Percentiles rank a stretch among this genome's conserved stretches.
These are phyloP conservation scores for Haliaeetus leucogaster DNA, from an alignment of 2,113 vertebrate species.

Conservation along the genomic window DNA sequence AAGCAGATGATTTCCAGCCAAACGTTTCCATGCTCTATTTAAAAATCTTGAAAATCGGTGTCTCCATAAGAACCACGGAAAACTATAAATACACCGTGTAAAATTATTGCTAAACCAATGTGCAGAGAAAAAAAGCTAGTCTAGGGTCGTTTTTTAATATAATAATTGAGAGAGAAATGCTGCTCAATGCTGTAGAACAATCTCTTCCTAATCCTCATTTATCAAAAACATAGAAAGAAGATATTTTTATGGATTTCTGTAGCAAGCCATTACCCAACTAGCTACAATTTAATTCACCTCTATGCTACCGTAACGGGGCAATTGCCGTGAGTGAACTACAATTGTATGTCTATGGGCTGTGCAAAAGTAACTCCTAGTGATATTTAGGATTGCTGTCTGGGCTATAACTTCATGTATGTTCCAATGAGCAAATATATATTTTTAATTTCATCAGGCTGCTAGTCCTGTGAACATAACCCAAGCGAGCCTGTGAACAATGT, in stretches of 20 bases:
- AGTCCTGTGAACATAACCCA: not conserved
- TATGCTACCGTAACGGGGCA: not conserved
- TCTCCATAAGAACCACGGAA: not conserved
- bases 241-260: not conserved
- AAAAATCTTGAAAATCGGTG: not conserved
- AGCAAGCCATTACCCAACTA: not conserved
- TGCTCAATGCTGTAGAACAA: not conserved
- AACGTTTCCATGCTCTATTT: not conserved
- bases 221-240: not conserved
- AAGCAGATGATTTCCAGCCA: constrained; percentile 17
- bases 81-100: not conserved
- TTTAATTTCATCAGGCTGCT: not conserved
- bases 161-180: not conserved
- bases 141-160: not conserved
- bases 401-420: not conserved
- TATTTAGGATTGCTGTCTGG: not conserved
- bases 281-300: not conserved
- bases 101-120: not conserved
- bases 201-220: not conserved
- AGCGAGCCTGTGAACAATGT: not conserved
- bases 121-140: not conserved
- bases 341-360: not conserved
- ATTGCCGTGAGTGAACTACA: not conserved
- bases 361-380: not conserved
- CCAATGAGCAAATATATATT: not conserved